phyloP scores from a whole-genome alignment of 2,888 invertebrate species.

The Napeogenes inachia region DNA sequence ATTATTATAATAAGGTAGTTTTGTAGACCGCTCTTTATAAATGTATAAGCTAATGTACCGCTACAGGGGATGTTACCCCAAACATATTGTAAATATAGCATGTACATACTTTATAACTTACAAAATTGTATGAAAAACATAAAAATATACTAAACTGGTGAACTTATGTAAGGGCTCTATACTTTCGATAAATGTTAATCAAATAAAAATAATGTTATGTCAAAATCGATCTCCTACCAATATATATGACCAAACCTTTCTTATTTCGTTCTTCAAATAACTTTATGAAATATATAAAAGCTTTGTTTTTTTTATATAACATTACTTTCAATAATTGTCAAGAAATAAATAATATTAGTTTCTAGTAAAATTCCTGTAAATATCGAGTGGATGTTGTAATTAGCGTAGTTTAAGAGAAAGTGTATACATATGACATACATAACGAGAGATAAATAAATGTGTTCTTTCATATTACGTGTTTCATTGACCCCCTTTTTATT shows the following conservation, averaged over 20 bases:
- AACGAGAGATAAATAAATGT: slow-evolving; percentile 43
- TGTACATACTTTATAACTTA: slow-evolving; percentile 9
- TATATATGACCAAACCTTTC: too few species aligned
- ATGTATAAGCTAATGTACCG: neutral
- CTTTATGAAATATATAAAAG: too few species aligned
- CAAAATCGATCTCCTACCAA: too few species aligned
- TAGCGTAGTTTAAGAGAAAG: slow-evolving; percentile 21
- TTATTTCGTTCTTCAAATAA: too few species aligned
- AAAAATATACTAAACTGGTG: neutral
- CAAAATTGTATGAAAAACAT: neutral
- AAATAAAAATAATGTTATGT: too few species aligned
- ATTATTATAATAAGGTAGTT: neutral
- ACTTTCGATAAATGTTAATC: too few species aligned
- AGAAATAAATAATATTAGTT: slow-evolving; percentile 11
- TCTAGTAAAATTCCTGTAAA: slow-evolving; percentile 24
- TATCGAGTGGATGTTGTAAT: slow-evolving; percentile 23
- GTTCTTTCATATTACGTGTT: slow-evolving; percentile 39
- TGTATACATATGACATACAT: slow-evolving; percentile 22
- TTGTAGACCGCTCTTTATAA: neutral
- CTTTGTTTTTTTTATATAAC: too few species aligned
- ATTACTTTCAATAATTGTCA: neutral
- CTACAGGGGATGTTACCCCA: neutral
- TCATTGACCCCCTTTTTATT: slow-evolving; percentile 6
- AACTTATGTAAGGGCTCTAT: neutral
- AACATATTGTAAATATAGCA: slow-evolving; percentile 2